These are phyloP conservation scores for Paramuricea clavata DNA, from an alignment of 92 coral and sea anemone genomes.

Conservation along the genomic window DNA sequence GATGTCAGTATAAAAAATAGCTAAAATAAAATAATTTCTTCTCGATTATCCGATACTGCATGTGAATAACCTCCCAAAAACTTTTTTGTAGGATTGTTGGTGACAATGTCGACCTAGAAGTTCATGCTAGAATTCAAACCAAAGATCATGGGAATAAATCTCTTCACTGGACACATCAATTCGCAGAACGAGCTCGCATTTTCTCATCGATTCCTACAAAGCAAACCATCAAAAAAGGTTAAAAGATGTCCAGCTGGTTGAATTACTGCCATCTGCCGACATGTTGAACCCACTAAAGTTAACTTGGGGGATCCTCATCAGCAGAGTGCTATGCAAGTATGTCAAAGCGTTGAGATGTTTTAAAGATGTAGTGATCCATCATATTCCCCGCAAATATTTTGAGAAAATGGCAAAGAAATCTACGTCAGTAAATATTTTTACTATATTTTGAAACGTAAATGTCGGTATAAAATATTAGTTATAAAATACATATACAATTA, in stretches of 20 bases:
- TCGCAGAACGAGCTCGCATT: slow-evolving; percentile 4
- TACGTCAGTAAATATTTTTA: slow-evolving; percentile 24
- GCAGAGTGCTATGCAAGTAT: not conserved
- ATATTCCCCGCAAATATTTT: slow-evolving; percentile 46
- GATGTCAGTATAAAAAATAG: not conserved
- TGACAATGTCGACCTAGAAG: slow-evolving; percentile 55
- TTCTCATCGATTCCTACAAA: not conserved
- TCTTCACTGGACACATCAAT: slow-evolving; percentile 69
- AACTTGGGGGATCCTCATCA: not conserved
- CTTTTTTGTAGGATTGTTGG: slow-evolving; percentile 54
- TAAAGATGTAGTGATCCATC: not conserved
- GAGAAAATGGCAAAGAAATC: slow-evolving; percentile 50
- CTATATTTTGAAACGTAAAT: not conserved
- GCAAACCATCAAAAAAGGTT: slow-evolving; percentile 16
- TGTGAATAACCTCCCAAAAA: too few species aligned
- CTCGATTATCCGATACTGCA: too few species aligned
- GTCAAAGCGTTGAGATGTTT: not conserved
- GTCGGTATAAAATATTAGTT: not conserved
- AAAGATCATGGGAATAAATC: slow-evolving; percentile 52
- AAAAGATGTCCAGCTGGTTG: slow-evolving; percentile 50
- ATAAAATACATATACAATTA: not conserved
- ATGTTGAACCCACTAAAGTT: not conserved
- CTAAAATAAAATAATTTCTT: not conserved
- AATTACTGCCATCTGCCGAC: slow-evolving; percentile 37
- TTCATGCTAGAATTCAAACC: slow-evolving; percentile 67